Percentiles rank a stretch among this genome's conserved stretches.
These are phyloP conservation scores for Coregonus ussuriensis DNA, from an alignment of 2,797 vertebrate species.

Conservation along the genomic window DNA sequence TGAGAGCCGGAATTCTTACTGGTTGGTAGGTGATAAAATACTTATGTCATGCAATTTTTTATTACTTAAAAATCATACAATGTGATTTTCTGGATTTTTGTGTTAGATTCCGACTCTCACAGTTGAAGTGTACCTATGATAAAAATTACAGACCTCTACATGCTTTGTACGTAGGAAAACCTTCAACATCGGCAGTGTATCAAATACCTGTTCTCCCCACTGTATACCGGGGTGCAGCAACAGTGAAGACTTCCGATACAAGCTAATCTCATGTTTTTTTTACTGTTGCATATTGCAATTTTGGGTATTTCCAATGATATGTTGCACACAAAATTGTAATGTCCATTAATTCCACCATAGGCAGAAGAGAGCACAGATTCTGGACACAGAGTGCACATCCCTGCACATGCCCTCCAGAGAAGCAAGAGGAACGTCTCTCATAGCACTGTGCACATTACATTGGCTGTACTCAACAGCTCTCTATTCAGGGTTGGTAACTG, in stretches of 20 bases:
- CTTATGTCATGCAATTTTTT: too few relatives aligned
- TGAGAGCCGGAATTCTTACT: too few relatives aligned
- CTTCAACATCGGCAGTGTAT: too few relatives aligned
- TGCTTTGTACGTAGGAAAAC: too few relatives aligned
- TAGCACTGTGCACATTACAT: constrained; percentile 33
- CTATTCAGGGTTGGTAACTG: constrained; percentile 59
- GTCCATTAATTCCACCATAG: constrained; percentile 32
- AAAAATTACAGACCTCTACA: too few relatives aligned
- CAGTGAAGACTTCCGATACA: neutral
- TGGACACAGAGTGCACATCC: constrained; percentile 49
- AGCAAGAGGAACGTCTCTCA: neutral
- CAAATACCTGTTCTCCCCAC: too few relatives aligned
- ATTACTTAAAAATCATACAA: too few relatives aligned
- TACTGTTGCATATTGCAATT: neutral
- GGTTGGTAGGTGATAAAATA: too few relatives aligned
- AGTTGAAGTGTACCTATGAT: too few relatives aligned
- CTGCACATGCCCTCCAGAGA: constrained; percentile 55
- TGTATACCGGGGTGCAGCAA: neutral
- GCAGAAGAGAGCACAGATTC: accelerated
- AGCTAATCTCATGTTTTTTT: neutral
- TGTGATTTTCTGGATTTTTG: too few relatives aligned
- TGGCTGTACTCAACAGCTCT: constrained; percentile 54
- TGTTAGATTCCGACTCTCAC: too few relatives aligned
- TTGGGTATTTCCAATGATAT: neutral
- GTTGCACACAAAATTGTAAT: neutral